A percentile compares a stretch with the other conserved stretches of the same genome.
Conservation (phyloP, 2,888 invertebrate genomes). For the Eupithecia dodoneata region DNA sequence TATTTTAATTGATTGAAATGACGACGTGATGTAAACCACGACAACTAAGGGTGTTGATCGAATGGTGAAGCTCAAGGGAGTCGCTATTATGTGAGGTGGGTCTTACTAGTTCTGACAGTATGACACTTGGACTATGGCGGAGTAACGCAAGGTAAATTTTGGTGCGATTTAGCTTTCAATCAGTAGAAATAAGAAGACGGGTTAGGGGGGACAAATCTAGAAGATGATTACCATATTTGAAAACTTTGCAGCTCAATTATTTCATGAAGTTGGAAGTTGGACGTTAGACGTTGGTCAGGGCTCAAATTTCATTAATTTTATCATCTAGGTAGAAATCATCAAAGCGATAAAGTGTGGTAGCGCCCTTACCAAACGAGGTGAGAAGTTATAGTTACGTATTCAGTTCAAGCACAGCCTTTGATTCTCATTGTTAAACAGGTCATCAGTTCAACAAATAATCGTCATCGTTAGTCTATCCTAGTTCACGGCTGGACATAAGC, state of each 20-base stretch:
- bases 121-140: no score
- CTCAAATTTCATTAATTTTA: not conserved
- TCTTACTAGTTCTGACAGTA: no score
- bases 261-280: not conserved
- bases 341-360: not conserved
- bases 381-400: constrained; percentile 15
- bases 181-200: not conserved
- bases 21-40: not conserved
- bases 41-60: not conserved
- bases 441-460: not conserved
- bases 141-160: not conserved
- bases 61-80: no score
- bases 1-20: constrained; percentile 5
- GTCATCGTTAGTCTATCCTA: not conserved
- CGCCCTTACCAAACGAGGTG: constrained; percentile 1
- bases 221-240: not conserved
- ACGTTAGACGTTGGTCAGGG: not conserved
- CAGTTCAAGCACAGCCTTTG: constrained; percentile 16
- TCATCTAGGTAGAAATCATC: not conserved
- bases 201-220: not conserved
- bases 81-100: no score
- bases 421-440: not conserved
- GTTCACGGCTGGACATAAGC: not conserved
- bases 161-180: not conserved
- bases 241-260: not conserved